Evolutionary conservation across 2,113 vertebrate genomes (phyloP), one percentile per base, ranked within the genome.

Genomic region (Nycticryphes semicollaris): DNA sequence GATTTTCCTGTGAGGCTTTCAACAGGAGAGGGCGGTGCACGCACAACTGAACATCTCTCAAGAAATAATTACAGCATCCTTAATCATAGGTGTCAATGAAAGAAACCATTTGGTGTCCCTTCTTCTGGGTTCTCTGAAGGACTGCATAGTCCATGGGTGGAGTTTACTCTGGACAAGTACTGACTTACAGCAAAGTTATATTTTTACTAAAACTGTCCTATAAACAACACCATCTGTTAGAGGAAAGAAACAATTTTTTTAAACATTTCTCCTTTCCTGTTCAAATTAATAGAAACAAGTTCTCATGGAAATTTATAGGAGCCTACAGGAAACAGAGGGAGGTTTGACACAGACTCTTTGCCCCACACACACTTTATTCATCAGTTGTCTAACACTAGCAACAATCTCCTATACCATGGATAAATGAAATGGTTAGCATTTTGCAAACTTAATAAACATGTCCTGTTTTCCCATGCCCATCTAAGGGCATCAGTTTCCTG

Each of bases 21-120:
- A 84, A 92, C 85, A 92, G 78, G 82, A 96, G 82, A 94, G 75
- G 85, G 79, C 19, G 12, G 37, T 93, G 59, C 79, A 86, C 56
- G 47, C 70, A 70, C 48, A 93, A 94, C 13, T 12, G 54, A 95
- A 75, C 3, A 3, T 67, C 75, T 87, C 77, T 84, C 43, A 83
- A 8, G 12, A 77, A 93, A 37, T 41, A 30, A 92, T 54, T 63
- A 69, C 53, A 70, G 66, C 27, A 41, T 57, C 77, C 64, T 84
- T 48, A 66, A 84, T 48, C 20, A 62, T 1, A 37, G 28, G 21
- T 72, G 87, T 90, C 80, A 60, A 50, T 3, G n/a, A 75, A 7
- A 56, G 43, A 87, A 74, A 72, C 35, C 47, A 35, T 24, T 51
- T 72, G 10, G 6, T 33, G 48, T 75, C 28, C 35, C 19, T 80